These are phyloP conservation scores for Holacanthella duospinosa DNA, from an alignment of 2,888 invertebrate genomes.

Conservation along the genomic window DNA sequence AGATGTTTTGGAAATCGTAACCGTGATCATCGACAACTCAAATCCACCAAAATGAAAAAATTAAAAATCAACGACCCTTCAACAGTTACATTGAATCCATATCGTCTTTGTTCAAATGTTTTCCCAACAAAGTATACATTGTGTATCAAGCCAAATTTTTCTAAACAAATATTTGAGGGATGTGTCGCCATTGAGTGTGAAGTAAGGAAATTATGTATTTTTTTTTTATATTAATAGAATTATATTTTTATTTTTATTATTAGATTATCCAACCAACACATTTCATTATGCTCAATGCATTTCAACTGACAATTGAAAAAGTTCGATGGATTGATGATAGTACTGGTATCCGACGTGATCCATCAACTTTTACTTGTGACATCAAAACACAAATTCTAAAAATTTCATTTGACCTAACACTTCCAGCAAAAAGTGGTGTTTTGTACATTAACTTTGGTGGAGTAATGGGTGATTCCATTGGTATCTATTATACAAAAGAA, in stretches of 20 bases:
- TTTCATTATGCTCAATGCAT: not conserved
- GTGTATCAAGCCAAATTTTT: no score
- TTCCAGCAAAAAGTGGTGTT: not conserved
- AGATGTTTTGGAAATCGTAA: no score
- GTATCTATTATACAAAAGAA: conserved; percentile 1
- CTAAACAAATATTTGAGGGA: conserved; percentile 4
- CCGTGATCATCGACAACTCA: no score
- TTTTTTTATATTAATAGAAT: no score
- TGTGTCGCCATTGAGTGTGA: conserved; percentile 1
- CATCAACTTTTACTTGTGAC: not conserved
- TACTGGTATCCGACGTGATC: not conserved
- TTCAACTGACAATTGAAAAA: not conserved
- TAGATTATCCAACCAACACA: not conserved
- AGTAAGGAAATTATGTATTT: no score
- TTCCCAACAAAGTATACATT: no score
- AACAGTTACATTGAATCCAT: no score
- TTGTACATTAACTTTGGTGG: not conserved
- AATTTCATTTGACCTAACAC: not conserved
- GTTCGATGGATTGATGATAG: not conserved
- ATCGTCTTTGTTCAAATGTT: no score
- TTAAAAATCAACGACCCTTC: no score
- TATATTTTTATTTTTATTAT: no score
- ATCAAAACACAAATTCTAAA: not conserved
- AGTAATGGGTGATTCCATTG: not conserved
- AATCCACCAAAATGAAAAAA: no score